Evolutionary conservation across 1,140 invertebrate species (phyloP).

Genomic region (Lucilia cuprina): DNA sequence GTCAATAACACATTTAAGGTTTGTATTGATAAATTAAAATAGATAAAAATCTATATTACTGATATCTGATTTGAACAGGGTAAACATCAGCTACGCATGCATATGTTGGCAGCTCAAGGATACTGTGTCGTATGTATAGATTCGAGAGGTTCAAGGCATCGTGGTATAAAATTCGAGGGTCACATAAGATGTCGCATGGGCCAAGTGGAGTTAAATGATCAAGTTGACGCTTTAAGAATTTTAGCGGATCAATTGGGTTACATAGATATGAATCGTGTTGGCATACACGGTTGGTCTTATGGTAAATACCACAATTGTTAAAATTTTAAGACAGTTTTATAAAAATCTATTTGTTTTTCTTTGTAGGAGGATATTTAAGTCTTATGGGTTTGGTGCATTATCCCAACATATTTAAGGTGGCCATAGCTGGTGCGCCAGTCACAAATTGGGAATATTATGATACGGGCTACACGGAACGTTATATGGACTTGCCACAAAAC

Average conservation of each 20-base stretch:
- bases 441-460: slow-evolving; percentile 93
- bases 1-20: slow-evolving; percentile 95
- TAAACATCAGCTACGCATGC: slow-evolving; percentile 88
- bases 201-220: slow-evolving; percentile 93
- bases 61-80: slow-evolving; percentile 67
- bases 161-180: slow-evolving; percentile 91
- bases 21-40: background rate
- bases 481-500: slow-evolving; percentile 90
- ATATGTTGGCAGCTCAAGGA: slow-evolving; percentile 94
- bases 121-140: slow-evolving; percentile 97
- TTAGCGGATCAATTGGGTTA: slow-evolving; percentile 84
- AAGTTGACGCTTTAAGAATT: slow-evolving; percentile 92
- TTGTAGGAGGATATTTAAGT: slow-evolving; percentile 78
- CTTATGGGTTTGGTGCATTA: slow-evolving; percentile 85
- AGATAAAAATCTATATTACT: background rate
- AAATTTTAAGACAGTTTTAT: background rate
- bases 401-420: slow-evolving; percentile 85
- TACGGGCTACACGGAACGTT: slow-evolving; percentile 93
- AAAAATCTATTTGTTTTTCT: background rate
- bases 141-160: slow-evolving; percentile 88
- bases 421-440: slow-evolving; percentile 96
- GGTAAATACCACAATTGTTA: slow-evolving; percentile 65
- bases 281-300: slow-evolving; percentile 98
- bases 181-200: slow-evolving; percentile 90
- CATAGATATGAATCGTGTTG: slow-evolving; percentile 91